phyloP scores from a whole-genome alignment of 2,888 invertebrate genomes.

The Ernsta delagoae region DNA sequence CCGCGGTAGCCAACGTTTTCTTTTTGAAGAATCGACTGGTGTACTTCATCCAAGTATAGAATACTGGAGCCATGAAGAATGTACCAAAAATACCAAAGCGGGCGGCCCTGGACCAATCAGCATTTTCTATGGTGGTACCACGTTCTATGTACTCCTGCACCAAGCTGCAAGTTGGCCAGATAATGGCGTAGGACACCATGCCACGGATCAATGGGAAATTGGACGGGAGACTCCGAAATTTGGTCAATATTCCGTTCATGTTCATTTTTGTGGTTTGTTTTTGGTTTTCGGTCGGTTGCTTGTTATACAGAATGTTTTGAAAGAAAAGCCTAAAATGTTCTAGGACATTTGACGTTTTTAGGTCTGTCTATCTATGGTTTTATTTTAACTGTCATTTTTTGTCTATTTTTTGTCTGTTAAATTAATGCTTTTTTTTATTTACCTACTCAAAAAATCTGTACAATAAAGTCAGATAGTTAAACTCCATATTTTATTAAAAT shows the following conservation, averaged over 20 bases:
- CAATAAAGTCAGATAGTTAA: too few relatives aligned
- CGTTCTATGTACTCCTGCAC: conserved; percentile 85
- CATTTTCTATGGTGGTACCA: conserved; percentile 54
- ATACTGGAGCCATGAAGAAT: conserved; percentile 90
- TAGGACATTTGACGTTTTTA: too few relatives aligned
- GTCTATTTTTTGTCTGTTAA: too few relatives aligned
- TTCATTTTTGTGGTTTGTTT: neutral
- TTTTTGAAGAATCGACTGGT: conserved; percentile 60
- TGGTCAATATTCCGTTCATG: conserved; percentile 71
- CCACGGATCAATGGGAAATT: conserved; percentile 82
- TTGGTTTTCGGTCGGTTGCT: neutral
- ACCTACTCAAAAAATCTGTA: too few relatives aligned
- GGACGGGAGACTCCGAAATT: conserved; percentile 68
- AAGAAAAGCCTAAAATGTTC: too few relatives aligned
- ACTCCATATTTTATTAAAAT: too few relatives aligned
- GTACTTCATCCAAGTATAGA: conserved; percentile 90
- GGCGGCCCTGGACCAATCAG: conserved; percentile 86
- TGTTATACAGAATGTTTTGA: neutral
- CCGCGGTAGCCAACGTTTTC: conserved; percentile 56
- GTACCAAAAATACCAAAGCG: conserved; percentile 90
- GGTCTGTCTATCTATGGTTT: too few relatives aligned
- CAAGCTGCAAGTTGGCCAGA: conserved; percentile 89
- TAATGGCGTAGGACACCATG: conserved; percentile 88
- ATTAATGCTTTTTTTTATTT: too few relatives aligned
- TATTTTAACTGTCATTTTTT: too few relatives aligned